phyloP scores from a whole-genome alignment of 2,888 invertebrate species.

The Acronicta alni region DNA sequence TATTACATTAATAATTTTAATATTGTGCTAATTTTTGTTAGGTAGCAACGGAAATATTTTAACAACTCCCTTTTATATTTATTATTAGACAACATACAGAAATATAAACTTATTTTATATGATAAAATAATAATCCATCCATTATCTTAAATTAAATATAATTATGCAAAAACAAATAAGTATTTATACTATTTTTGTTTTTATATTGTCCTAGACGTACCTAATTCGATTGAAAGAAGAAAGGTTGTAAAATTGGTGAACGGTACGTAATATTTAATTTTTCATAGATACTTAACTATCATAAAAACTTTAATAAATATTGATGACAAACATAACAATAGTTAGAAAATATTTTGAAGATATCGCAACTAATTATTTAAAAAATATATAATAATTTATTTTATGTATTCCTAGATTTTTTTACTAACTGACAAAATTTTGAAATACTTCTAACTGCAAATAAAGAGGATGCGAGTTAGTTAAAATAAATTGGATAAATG shows the following conservation, averaged over 20 bases:
- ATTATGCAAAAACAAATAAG: not conserved
- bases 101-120: not conserved
- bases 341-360: not conserved
- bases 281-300: no score
- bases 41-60: constrained; percentile 31
- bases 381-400: not conserved
- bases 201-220: no score
- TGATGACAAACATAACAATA: not conserved
- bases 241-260: not conserved
- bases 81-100: constrained; percentile 17
- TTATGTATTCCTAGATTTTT: no score
- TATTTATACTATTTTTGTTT: no score
- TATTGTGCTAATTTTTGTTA: constrained; percentile 53
- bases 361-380: not conserved
- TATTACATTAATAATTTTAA: constrained; percentile 34
- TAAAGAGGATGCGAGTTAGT: no score
- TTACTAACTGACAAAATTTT: no score
- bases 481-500: not conserved
- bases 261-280: not conserved
- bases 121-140: not conserved
- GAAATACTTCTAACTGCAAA: no score
- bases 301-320: not conserved
- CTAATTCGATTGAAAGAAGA: no score
- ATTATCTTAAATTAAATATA: not conserved
- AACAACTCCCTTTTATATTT: constrained; percentile 7